phyloP scores from a whole-genome alignment of 2,888 invertebrate species.

The Nezara viridula region DNA sequence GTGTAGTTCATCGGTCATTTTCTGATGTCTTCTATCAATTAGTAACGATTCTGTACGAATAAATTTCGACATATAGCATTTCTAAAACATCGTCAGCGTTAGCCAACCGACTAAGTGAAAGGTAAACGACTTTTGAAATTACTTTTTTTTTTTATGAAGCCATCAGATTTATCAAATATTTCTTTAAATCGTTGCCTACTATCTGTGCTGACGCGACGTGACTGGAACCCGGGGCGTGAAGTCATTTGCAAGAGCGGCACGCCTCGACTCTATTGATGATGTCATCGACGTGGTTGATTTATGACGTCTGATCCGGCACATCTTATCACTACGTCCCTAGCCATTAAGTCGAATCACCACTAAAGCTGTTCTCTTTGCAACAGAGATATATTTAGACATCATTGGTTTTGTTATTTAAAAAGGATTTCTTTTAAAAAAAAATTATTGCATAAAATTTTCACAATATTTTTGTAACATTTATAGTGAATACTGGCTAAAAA shows the following conservation, averaged over 20 bases:
- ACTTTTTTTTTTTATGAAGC: neutral
- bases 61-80: too few species aligned
- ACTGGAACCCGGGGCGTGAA: neutral
- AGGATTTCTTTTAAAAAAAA: too few species aligned
- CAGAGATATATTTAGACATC: neutral
- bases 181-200: neutral
- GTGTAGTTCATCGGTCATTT: too few species aligned
- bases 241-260: neutral
- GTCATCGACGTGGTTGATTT: neutral
- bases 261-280: neutral
- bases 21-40: too few species aligned
- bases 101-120: neutral
- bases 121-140: neutral
- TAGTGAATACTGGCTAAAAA: too few species aligned
- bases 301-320: neutral
- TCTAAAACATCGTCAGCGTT: too few species aligned
- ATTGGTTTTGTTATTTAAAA: neutral
- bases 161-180: neutral
- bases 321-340: neutral
- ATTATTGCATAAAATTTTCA: too few species aligned
- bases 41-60: too few species aligned
- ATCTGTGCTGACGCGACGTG: neutral
- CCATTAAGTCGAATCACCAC: neutral
- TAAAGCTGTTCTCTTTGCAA: neutral
- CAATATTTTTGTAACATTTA: too few species aligned